Base-by-base conservation (phyloP, 2,888 invertebrate genomes). In the Scaptomyza caliginosa region DNA sequence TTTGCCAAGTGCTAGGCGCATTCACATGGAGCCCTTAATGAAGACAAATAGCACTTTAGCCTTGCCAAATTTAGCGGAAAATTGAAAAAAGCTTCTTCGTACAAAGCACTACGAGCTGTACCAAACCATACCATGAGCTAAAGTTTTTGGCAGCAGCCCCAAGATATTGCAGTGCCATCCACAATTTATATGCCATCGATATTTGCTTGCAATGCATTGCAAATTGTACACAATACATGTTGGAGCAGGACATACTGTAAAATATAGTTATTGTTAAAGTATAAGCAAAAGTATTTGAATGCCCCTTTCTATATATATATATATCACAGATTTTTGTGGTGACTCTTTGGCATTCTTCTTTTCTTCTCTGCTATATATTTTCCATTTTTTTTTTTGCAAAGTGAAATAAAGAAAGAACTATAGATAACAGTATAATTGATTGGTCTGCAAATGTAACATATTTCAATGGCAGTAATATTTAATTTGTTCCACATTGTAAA, bases 51-150 rank as follows among this genome's bases (percentile, higher is more conserved):
- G 87, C 74, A 76, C 80, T 86, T 81, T 77, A 74, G 79, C 67
- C 67, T 69, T 86, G 89, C 85, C 89, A 89, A 89, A 89, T 89
- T 89, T 89, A 89, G 89, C 86, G 89, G 89, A 89, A 89, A 89
- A 89, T 89, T 89, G 89, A 89, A 89, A 89, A 88, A 89, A 88
- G 76, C 88, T 88, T 88, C 78, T 65, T 32, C 39, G 46, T 49
- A 34, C 34, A 32, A 32, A 30, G 34, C 46, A 54, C 52, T 28
- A 50, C 51, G 48, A 16, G 17, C 8, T 30, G 40, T 54, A 66
- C 43, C 52, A 13, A n/a, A 64, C 70, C 65, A 67, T 64, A 54
- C 56, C 50, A 55, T 38, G 57, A 42, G 54, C 63, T 54, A 64
- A 71, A 63, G 51, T 84, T 75, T 50, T 84, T 80, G 80, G 81